These are phyloP conservation scores for Triops cancriformis DNA, from an alignment of 1,140 invertebrate species.

Conservation along the genomic window DNA sequence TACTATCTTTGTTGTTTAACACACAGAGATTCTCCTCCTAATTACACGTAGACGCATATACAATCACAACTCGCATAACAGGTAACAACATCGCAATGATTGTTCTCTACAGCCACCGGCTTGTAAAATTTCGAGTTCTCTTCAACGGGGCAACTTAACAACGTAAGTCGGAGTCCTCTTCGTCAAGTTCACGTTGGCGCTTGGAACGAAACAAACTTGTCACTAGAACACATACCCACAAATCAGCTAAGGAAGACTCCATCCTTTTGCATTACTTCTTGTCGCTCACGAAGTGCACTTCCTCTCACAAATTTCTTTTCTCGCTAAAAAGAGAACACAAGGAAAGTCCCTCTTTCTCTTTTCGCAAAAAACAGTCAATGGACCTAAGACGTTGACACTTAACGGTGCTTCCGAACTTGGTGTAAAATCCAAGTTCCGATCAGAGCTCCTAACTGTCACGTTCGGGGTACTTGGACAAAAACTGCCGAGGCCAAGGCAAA, in stretches of 20 bases:
- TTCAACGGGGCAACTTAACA: not conserved
- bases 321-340: not conserved
- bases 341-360: not conserved
- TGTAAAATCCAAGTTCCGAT: not conserved
- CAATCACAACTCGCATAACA: too few species aligned
- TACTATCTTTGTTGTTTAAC: not conserved
- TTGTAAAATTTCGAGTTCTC: not conserved
- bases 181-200: not conserved
- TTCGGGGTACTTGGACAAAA: conserved; percentile 52
- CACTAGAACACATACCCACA: not conserved
- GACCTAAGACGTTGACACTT: not conserved
- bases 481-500: conserved; percentile 64
- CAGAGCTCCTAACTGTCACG: conserved; percentile 46
- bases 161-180: not conserved
- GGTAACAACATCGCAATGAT: too few species aligned
- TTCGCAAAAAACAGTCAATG: not conserved
- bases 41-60: not conserved
- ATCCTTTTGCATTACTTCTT: not conserved
- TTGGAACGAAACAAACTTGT: not conserved
- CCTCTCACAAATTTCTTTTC: too few species aligned
- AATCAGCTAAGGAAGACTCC: not conserved
- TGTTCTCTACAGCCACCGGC: too few species aligned
- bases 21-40: not conserved
- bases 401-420: not conserved
- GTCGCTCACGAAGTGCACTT: not conserved